These are phyloP conservation scores for Merops nubicus DNA, from an alignment of 2,113 vertebrate genomes.

Conservation along the genomic window DNA sequence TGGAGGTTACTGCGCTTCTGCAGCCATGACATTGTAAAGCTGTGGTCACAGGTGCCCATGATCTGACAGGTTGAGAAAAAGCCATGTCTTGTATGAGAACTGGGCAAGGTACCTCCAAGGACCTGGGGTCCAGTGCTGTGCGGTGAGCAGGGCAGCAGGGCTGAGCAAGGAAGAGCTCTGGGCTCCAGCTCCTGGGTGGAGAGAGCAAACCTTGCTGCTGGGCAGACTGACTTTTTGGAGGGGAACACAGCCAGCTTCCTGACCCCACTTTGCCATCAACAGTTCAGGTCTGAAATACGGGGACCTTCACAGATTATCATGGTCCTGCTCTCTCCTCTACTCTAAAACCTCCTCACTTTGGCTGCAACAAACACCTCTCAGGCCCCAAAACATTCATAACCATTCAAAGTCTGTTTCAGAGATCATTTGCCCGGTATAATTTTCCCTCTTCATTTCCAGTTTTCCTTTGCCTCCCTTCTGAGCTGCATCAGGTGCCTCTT, in stretches of 20 bases:
- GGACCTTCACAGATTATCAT: neutral
- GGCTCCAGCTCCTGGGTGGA: neutral
- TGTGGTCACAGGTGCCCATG: neutral
- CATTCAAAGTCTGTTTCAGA: neutral
- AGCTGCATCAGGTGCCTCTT: neutral
- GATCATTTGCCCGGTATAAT: neutral
- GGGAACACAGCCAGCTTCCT: neutral
- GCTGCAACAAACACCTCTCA: neutral
- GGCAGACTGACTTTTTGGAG: neutral
- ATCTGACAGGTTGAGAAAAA: neutral
- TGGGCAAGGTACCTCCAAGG: neutral
- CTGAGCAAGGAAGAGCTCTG: neutral
- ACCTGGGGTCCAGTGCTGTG: too few relatives aligned
- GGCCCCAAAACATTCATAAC: neutral
- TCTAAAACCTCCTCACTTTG: neutral
- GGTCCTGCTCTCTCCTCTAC: neutral
- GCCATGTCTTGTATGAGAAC: neutral
- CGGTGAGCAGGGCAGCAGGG: neutral
- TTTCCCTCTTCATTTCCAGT: neutral
- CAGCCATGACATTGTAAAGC: neutral
- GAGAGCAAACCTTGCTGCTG: neutral
- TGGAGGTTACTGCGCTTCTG: neutral
- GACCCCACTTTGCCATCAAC: neutral
- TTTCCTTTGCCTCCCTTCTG: neutral
- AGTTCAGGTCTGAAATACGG: neutral